Percentiles rank a stretch among this genome's conserved stretches.
Evolutionary conservation across 2,888 invertebrate species (phyloP).

Genomic region (Ichneumoninae sp.): DNA sequence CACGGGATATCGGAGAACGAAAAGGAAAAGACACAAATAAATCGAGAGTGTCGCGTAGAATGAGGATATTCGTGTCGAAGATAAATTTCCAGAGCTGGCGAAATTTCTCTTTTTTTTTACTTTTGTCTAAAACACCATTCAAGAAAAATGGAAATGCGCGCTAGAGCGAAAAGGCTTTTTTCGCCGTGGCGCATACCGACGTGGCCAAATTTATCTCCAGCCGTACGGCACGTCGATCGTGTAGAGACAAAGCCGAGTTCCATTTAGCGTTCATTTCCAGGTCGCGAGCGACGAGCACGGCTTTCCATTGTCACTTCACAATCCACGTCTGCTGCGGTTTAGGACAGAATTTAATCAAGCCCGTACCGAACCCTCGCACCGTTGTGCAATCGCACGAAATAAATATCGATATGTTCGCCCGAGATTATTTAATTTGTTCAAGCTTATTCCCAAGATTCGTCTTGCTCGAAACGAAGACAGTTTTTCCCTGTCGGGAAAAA

Average conservation of each 20-base stretch:
- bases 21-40: slow-evolving; percentile 1
- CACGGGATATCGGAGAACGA: slow-evolving; percentile 32
- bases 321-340: slow-evolving; percentile 18
- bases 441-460: neutral
- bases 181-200: neutral
- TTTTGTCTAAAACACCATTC: neutral
- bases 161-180: neutral
- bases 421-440: neutral
- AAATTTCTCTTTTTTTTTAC: neutral
- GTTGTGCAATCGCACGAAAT: neutral
- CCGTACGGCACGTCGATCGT: neutral
- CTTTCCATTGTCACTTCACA: slow-evolving; percentile 47
- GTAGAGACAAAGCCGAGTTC: slow-evolving; percentile 23
- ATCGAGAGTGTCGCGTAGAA: neutral
- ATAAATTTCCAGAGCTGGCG: neutral
- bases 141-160: neutral
- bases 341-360: slow-evolving; percentile 49
- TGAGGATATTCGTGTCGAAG: neutral
- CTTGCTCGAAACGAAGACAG: neutral
- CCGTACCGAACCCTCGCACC: neutral
- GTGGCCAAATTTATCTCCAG: slow-evolving; percentile 1
- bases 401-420: neutral
- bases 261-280: slow-evolving; percentile 38
- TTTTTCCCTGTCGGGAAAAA: neutral
- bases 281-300: slow-evolving; percentile 9